Evolutionary conservation across 2,797 vertebrate species (phyloP), one percentile per base, ranked within the genome.

Genomic region (Tolypeutes matacus): DNA sequence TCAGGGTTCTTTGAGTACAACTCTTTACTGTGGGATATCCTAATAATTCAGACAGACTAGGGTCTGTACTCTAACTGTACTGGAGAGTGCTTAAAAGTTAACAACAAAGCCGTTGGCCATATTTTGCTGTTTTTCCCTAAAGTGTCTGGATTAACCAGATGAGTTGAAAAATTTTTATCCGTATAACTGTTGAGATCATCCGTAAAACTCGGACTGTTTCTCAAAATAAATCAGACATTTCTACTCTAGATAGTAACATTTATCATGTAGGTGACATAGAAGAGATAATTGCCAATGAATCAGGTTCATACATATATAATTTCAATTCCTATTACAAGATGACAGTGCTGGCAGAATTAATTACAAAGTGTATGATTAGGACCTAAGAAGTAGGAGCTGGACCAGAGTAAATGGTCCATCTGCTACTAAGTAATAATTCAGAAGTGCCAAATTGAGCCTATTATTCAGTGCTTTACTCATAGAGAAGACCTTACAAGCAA

Each of bases 321-420:
- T 96, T 93, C n/a, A 76, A 91, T 91, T 91, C 34, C 42, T 70
- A 42, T 80, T 96, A 84, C 84, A 93, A 93, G 67, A 92, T 85
- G 29, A 20, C 51, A 86, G 25, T 51, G 53, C 60, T 95, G 58
- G 14, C 51, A 88, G 13, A 93, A 70, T 92, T 91, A 65, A 95
- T 94, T 86, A 94, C 6, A 89, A 27, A 53, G 21, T 84, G 25
- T 49, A 9, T 93, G 93, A 80, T 85, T 78, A 94, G 95, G 89
- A 72, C 21, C 64, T 89, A 51, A 70, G 70, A 80, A 46, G 49
- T 81, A 75, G 86, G 53, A 84, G 73, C 21, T 78, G 49, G 73
- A n/a, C 34, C 29, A 89, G 84, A 93, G 92, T 88, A 91, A 86
- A 69, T 49, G 58, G 27, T 82, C 23, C 7, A 1, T 78, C 64